A percentile compares a stretch with the other conserved stretches of the same genome.
Evolutionary conservation across 2,888 invertebrate species (phyloP).

Genomic region (Trachelus troglodyta): DNA sequence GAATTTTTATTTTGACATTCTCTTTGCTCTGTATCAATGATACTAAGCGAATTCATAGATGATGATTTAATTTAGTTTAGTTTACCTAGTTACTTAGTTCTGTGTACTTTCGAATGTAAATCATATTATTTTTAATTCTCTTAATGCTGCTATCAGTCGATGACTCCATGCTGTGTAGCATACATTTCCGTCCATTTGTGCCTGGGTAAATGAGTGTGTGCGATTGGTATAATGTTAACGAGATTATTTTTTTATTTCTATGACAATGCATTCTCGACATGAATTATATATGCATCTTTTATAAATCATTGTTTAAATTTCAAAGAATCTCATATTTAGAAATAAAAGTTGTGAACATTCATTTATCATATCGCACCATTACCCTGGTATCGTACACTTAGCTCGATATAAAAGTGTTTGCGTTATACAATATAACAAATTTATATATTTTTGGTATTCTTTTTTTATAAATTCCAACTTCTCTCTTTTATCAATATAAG

Average conservation of each 20-base stretch:
- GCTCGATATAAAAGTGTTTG: background rate
- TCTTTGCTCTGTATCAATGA: background rate
- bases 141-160: conserved; percentile 19
- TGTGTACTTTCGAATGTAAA: background rate
- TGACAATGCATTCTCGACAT: background rate
- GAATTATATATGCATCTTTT: background rate
- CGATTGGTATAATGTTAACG: background rate
- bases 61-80: background rate
- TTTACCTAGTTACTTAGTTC: background rate
- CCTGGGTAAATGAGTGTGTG: conserved; percentile 24
- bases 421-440: background rate
- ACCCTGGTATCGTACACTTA: background rate
- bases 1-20: background rate
- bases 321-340: background rate
- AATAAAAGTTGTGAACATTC: background rate
- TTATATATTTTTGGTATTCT: background rate
- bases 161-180: conserved; percentile 30
- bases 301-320: background rate
- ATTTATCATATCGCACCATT: background rate
- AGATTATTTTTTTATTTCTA: background rate
- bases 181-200: conserved; percentile 51
- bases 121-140: background rate
- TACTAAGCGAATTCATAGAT: background rate
- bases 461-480: background rate
- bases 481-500: background rate